These are phyloP conservation scores for Phylloscopus trochiloides DNA, from an alignment of 2,113 vertebrate species.

Conservation along the genomic window DNA sequence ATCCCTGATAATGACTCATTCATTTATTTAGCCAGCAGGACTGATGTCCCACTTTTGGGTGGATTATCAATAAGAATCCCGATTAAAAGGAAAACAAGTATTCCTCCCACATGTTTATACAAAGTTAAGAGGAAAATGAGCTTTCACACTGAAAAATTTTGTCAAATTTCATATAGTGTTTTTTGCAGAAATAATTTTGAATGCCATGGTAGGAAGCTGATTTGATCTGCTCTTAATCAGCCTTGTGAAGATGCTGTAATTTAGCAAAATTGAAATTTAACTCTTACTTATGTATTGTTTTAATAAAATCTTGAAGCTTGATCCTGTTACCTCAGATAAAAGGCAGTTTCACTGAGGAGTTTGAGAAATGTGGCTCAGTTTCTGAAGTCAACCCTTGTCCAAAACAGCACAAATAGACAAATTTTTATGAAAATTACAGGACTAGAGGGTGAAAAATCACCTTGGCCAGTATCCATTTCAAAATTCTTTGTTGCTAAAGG, in stretches of 20 bases:
- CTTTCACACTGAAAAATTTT: background rate
- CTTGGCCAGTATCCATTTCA: background rate
- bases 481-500: background rate
- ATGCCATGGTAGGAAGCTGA: background rate
- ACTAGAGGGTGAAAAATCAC: background rate
- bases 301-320: background rate
- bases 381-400: background rate
- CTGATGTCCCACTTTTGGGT: background rate
- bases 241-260: background rate
- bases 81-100: background rate
- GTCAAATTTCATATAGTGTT: background rate
- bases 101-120: background rate
- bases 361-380: background rate
- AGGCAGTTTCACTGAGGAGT: background rate
- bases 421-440: background rate
- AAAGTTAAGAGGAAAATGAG: background rate
- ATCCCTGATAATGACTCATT: rapidly evolving
- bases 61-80: background rate
- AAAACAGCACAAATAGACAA: background rate
- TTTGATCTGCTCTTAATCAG: background rate
- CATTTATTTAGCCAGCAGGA: background rate
- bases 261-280: background rate
- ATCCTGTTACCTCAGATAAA: background rate
- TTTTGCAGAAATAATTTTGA: background rate
- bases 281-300: background rate